Evolutionary conservation across 2,888 invertebrate species (phyloP), one percentile per base, ranked within the genome.

Genomic region (Notodonta dromedarius): DNA sequence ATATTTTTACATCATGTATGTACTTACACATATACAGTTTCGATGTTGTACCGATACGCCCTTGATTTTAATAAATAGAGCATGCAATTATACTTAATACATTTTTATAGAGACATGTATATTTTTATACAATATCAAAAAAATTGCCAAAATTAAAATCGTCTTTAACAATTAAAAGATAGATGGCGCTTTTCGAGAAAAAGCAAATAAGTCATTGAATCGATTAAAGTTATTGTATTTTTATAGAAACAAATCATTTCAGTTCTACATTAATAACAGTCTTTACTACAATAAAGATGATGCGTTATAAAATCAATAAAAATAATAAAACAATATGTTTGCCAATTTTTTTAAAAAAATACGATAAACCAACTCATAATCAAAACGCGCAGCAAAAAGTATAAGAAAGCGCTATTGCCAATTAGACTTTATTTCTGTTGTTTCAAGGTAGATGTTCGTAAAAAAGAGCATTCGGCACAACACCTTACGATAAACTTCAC

Each of bases 11-110:
- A 90, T 86, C 85, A 85, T 88, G 83, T 87, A 89, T 89, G 88
- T 91, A 91, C 88, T 90, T 91, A 91, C 89, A 93, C 87, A 90
- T 92, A 91, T 91, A 92, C 91, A 92, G 79, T 74, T 77, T 74
- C 72, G 76, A 75, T 78, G 78, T 71, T 84, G 84, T 84, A 80
- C 85, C 85, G 79, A 79, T 71, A 68, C 74, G 74, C 80, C 82
- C 78, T 84, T 77, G 14, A 24, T 46, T 12, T n/a, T n/a, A 55
- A 55, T 13, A 40, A 4, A 51, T 24, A 9, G 9, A 51, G 32
- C 11, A 32, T 51, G 51, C 16, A 51, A 51, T 12, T 4, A 42
- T 0, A 46, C 13, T 46, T 11, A 48, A 46, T n/a, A 46, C n/a
- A 46, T 46, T 12, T 7, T 48, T 35, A 1, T 16, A 24, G 4